Evolutionary conservation across 2,113 vertebrate species (phyloP), one percentile per base, ranked within the genome.

Genomic region (Marcusenius ussheri): DNA sequence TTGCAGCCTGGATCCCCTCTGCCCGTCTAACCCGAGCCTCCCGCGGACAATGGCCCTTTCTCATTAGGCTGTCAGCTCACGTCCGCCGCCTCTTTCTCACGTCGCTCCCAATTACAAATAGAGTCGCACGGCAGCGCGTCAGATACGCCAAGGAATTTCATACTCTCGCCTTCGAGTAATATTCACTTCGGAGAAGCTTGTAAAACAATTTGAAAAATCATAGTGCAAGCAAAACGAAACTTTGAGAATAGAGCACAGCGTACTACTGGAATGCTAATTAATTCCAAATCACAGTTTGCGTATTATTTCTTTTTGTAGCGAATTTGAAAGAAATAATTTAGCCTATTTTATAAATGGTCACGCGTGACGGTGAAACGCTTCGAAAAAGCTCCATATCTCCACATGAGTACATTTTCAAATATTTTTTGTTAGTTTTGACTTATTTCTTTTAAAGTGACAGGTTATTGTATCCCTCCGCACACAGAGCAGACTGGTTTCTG

Each of bases 401-500:
- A 80, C 31, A 42, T 19, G 31, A 35, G 35, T 42, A 42, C 74
- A 80, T 80, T 80, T 39, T 42, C 3, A 8, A 19, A 39, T 77
- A 17, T 35, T 42, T 10, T 19, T 19, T 5, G 27, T 19, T 70
- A 27, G n/a, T 66, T 24, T 77, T 35, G 0, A 31, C 13, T 17
- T 42, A 39, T 80, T 80, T 80, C 15, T 13, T 24, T 47, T 21
- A 84, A 46, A 46, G 39, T 84, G 42, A 84, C 83, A 84, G 83
- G 17, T 46, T 46, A n/a, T n/a, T 84, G 8, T 84, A n/a, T 84
- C 45, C 17, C 50, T 90, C 0, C 91, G 87, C 91, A 39, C 80
- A 83, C 94, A 99, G 98, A 95, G 96, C 96, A 6, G 96, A 96
- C 90, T 98, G 97, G 97, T 98, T 99, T 92, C 96, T 99, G 0